These are phyloP conservation scores for Melipona beecheii DNA, from an alignment of 2,888 invertebrate genomes.

Conservation along the genomic window DNA sequence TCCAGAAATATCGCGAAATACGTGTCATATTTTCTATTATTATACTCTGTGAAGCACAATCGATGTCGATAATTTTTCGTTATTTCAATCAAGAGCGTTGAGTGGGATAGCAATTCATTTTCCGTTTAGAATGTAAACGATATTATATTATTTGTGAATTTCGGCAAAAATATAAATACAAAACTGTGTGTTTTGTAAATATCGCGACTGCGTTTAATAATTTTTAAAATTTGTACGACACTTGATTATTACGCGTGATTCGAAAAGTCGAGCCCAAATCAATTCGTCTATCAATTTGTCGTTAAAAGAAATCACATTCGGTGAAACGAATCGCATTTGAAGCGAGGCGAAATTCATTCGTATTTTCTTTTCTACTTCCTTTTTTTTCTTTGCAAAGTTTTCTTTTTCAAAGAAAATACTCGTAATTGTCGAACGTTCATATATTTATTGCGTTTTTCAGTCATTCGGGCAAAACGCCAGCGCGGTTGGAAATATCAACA, in stretches of 20 bases:
- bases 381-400: background rate
- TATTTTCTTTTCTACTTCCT: background rate
- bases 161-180: too few relatives aligned
- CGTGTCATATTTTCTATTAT: background rate
- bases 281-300: background rate
- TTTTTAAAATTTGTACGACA: background rate
- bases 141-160: background rate
- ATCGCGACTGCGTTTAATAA: too few relatives aligned
- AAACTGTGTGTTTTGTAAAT: too few relatives aligned
- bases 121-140: background rate
- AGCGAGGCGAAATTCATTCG: slow-evolving; percentile 11
- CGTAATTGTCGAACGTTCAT: background rate
- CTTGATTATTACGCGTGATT: background rate
- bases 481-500: background rate
- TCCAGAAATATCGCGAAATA: background rate
- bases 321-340: background rate
- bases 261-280: background rate
- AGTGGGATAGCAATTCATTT: background rate
- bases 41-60: background rate
- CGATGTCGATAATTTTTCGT: background rate
- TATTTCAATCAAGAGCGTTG: too few relatives aligned
- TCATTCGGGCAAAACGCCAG: background rate
- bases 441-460: background rate
- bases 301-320: background rate
- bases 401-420: background rate